phyloP scores from a whole-genome alignment of 1,140 invertebrate genomes.

The Bicyclus anynana region DNA sequence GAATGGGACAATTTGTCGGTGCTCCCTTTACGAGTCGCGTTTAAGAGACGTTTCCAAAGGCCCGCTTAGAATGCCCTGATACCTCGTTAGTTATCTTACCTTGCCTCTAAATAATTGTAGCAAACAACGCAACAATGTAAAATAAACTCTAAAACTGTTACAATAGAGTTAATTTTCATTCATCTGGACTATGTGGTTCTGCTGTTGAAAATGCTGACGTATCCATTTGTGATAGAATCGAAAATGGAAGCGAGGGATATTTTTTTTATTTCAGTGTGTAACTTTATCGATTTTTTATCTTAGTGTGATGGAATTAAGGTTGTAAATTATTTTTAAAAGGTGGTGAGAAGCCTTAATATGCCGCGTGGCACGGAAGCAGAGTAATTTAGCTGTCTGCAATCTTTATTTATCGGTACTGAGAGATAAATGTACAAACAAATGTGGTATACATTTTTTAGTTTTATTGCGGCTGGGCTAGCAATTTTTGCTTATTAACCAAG shows the following conservation, averaged over 20 bases:
- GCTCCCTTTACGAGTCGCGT: constrained; percentile 49
- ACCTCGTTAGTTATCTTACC: constrained; percentile 67
- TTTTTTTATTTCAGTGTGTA: constrained; percentile 11
- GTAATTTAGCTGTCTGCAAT: constrained; percentile 61
- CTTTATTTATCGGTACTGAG: constrained; percentile 54
- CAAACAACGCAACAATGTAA: constrained; percentile 26
- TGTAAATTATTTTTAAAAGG: constrained; percentile 20
- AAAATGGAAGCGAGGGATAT: constrained; percentile 37
- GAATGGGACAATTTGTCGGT: constrained; percentile 72
- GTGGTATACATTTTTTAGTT: constrained; percentile 33
- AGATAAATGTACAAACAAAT: constrained; percentile 61
- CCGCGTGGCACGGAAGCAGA: constrained; percentile 50
- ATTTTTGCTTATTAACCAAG: too few species aligned
- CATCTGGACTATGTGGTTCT: neutral
- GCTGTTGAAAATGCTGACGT: constrained; percentile 47
- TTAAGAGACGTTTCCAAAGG: constrained; percentile 64
- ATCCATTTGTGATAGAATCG: constrained; percentile 46
- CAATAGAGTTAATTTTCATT: constrained; percentile 30
- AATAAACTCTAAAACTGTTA: constrained; percentile 20
- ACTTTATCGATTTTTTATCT: constrained; percentile 27
- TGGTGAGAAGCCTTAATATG: constrained; percentile 31
- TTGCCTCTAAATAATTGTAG: constrained; percentile 69
- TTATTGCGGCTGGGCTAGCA: neutral
- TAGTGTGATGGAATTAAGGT: constrained; percentile 26
- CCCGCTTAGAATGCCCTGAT: constrained; percentile 54